Percentiles rank a stretch among this genome's conserved stretches.
Conservation (phyloP, 2,888 invertebrate species). For the Pseudococcus viburni region DNA sequence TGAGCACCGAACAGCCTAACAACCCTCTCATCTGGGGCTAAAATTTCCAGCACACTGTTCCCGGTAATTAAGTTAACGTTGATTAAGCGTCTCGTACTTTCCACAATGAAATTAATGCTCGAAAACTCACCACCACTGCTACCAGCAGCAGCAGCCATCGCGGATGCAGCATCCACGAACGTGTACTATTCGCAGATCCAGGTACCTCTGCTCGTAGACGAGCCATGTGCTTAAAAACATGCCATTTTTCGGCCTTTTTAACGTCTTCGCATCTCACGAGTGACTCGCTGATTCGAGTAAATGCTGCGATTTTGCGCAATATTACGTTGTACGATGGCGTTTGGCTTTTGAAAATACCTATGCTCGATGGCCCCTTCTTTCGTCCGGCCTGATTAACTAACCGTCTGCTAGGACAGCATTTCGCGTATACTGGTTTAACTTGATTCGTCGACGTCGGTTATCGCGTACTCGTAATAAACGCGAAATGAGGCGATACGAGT, state of each 20-base stretch:
- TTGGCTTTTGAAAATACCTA: not conserved
- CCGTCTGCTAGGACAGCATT: not conserved
- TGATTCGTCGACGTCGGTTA: not conserved
- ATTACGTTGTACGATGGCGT: no score
- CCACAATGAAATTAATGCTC: not conserved
- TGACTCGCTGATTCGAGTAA: no score
- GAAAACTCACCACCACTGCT: not conserved
- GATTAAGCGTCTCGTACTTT: slow-evolving; percentile 16
- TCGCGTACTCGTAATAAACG: not conserved
- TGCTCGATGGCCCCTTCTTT: not conserved
- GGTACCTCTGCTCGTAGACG: no score
- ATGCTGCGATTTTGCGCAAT: no score
- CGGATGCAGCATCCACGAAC: no score
- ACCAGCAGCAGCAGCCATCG: not conserved
- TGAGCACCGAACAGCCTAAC: no score
- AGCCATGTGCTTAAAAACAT: not conserved
- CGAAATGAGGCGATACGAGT: not conserved
- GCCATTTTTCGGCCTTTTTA: not conserved
- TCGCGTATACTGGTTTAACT: slow-evolving; percentile 23
- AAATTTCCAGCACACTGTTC: slow-evolving; percentile 6
- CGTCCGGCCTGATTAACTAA: not conserved
- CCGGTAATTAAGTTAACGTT: not conserved
- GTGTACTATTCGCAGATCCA: no score
- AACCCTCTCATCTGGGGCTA: not conserved
- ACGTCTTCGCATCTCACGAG: no score